phyloP scores from a whole-genome alignment of 2,888 invertebrate genomes.

The Sicus ferrugineus region DNA sequence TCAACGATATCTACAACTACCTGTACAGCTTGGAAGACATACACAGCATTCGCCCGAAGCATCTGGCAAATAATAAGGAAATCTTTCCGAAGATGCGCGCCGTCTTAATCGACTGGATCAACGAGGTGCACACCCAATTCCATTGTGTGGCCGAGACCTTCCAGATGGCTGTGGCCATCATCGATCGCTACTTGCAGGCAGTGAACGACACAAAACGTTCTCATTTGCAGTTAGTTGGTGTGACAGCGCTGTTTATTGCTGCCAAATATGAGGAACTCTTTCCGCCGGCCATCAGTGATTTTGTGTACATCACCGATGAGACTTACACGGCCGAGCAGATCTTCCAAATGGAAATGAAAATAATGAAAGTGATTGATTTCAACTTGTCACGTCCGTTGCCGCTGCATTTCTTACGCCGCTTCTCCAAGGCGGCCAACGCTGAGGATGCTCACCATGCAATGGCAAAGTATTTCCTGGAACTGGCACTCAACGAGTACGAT shows the following conservation, averaged over 20 bases:
- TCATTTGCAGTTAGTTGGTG: conserved; percentile 86
- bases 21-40: conserved; percentile 77
- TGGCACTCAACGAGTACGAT: conserved; percentile 81
- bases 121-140: conserved; percentile 89
- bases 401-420: conserved; percentile 87
- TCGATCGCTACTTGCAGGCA: conserved; percentile 83
- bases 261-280: conserved; percentile 96
- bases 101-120: conserved; percentile 92
- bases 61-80: conserved; percentile 72
- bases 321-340: conserved; percentile 83
- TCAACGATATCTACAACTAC: conserved; percentile 88
- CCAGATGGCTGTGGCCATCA: conserved; percentile 84
- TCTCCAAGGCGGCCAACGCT: conserved; percentile 69
- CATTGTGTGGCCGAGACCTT: conserved; percentile 87
- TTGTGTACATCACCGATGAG: conserved; percentile 89
- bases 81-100: conserved; percentile 87
- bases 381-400: conserved; percentile 86
- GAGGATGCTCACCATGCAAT: conserved; percentile 76
- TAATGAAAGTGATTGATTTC: conserved; percentile 79
- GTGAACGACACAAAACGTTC: conserved; percentile 72
- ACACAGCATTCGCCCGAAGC: conserved; percentile 72
- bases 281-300: conserved; percentile 85
- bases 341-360: conserved; percentile 81
- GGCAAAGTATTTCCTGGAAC: conserved; percentile 91
- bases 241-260: conserved; percentile 88